These are phyloP conservation scores for Pterocles gutturalis DNA, from an alignment of 2,113 vertebrate genomes.

Conservation along the genomic window DNA sequence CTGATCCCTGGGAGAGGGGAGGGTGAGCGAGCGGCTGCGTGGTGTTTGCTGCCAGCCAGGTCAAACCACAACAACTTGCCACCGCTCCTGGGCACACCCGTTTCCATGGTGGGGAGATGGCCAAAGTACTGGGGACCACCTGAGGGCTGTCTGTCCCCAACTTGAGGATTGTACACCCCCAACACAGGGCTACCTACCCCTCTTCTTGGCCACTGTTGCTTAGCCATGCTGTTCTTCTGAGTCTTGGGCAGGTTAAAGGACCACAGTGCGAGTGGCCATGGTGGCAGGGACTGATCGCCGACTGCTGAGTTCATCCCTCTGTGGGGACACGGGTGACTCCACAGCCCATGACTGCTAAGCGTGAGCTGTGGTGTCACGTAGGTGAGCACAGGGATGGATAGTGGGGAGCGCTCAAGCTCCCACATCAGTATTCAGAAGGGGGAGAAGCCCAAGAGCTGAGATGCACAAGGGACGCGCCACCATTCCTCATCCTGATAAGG, in stretches of 20 bases:
- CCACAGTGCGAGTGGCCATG: not conserved
- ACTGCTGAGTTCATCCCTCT: not conserved
- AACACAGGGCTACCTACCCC: not conserved
- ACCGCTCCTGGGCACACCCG: no score
- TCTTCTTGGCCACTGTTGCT: not conserved
- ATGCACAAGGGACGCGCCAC: not conserved
- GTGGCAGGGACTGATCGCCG: rapidly evolving
- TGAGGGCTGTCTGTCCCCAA: not conserved
- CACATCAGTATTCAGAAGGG: not conserved
- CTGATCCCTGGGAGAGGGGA: no score
- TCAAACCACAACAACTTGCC: no score
- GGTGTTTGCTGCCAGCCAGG: no score
- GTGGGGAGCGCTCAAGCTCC: not conserved
- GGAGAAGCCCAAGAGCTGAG: not conserved
- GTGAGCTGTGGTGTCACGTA: not conserved
- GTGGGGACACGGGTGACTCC: not conserved
- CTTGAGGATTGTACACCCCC: not conserved
- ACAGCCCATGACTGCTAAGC: not conserved
- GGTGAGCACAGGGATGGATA: rapidly evolving
- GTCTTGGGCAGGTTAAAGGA: not conserved
- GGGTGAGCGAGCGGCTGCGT: no score
- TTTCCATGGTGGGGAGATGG: no score
- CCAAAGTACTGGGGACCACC: no score
- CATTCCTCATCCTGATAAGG: not conserved
- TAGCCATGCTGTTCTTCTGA: not conserved